Base-by-base conservation (phyloP, 2,888 invertebrate genomes). In the Xylota segnis region DNA sequence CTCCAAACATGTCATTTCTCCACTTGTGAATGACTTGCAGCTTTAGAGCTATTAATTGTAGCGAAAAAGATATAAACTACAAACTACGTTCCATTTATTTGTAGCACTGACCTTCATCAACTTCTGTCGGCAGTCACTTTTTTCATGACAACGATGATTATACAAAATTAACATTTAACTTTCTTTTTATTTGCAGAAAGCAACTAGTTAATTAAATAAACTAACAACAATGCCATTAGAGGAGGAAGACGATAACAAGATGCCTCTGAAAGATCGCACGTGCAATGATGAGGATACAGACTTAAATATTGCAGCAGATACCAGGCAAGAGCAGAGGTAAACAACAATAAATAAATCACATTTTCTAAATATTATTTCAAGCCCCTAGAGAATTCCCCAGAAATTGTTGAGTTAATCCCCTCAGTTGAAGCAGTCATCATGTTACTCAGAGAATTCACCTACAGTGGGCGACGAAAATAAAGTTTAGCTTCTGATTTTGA, bases 201-300 rank as follows among this genome's bases (percentile, higher is more conserved):
- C 16, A 40, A 43, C 3, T 4, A 0, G 27, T 70, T 16, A 37
- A 10, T 37, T 43, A 45, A 4, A 16, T 45, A 54, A 54, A 32
- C 6, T 14, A 10, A 34, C 40, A 72, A 9, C n/a, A 56, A 86
- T 81, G 84, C 71, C 81, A 1, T 23, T 75, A 37, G 68, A 70
- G 6, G 86, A 82, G 2, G 86, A 86, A 34, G 82, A 86, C 29
- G 86, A 86, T 4, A 86, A 86, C 29, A 86, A 86, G 50, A 72
- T 86, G 76, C 86, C 86, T 0, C 58, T 86, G 9, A 86, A 86
- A 63, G 86, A 86, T 43, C 76, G 86, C 58, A 81, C 81, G 9
- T 71, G 71, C 37, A 82, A 86, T 54, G 86, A 86, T 23, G 86
- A 86, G 29, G 86, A 86, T 9, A 54, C 72, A 52, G 82, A 82